Base-by-base conservation (phyloP, 2,888 invertebrate genomes). In the Drosophila anomelani region DNA sequence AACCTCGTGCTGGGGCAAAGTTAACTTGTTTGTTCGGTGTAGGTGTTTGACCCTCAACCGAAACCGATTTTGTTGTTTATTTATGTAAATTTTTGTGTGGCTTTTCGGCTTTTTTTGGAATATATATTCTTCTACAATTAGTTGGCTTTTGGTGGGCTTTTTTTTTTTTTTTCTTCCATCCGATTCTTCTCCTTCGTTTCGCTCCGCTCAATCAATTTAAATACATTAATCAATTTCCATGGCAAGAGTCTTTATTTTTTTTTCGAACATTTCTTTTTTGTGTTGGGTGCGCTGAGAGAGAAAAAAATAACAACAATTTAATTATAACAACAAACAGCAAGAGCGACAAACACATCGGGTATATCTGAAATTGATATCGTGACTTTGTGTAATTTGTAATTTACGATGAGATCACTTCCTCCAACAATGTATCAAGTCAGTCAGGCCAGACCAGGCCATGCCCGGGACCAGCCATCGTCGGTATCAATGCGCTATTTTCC, bases 331-430 rank as follows among this genome's bases (percentile, higher is more conserved):
- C 83, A 75, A 81, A 88, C 76, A 82, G 80, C 72, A 56, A 53
- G 47, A 73, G 80, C 75, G 78, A 70, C 70, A 66, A 74, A 59
- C 59, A 66, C 59, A 60, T 82, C 77, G 80, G 76, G 64, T 64
- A 72, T 83, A 88, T 89, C 88, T 83, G 86, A 85, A 90, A 88
- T 89, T 85, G 89, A 87, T 90, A 90, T 88, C 88, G 88, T 88
- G 90, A 90, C 88, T 90, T 76, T 90, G 84, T 88, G 89, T 88
- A 89, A 89, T 88, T 89, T 89, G 89, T 89, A 88, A 87, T 88
- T 90, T 89, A 79, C 90, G 90, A 89, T 90, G 90, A 88, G 90
- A 90, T 88, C 90, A 88, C 89, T 89, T 88, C 90, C 88, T 85
- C 74, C 79, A 79, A 77, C 81, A 76, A 80, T 78, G 87, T 80